Percentiles rank a stretch among this genome's conserved stretches.
These are phyloP conservation scores for Oryzias melastigma DNA, from an alignment of 2,113 vertebrate species.

Conservation along the genomic window DNA sequence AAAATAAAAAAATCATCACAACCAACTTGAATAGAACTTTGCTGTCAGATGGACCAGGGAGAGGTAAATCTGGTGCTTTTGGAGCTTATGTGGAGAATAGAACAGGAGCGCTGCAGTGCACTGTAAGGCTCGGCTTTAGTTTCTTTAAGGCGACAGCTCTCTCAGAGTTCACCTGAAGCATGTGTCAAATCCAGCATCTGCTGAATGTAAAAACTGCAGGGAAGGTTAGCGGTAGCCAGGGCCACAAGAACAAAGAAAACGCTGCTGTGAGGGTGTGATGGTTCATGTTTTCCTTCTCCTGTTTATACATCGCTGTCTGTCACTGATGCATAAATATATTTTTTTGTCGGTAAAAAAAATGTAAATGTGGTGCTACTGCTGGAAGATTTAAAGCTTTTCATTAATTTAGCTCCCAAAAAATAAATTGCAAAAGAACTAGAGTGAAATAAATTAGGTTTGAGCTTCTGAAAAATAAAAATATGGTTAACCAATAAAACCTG, in stretches of 20 bases:
- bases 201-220: constrained; percentile 1
- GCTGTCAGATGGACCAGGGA: background rate
- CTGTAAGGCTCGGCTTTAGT: background rate
- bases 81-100: background rate
- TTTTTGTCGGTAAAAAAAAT: too few species aligned
- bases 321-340: too few species aligned
- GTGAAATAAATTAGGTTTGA: constrained; percentile 1
- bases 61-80: background rate
- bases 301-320: background rate
- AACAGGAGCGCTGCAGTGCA: background rate
- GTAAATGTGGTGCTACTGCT: background rate
- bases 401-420: constrained; percentile 3
- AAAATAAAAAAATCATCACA: too few species aligned
- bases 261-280: background rate
- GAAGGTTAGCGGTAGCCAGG: background rate
- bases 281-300: background rate
- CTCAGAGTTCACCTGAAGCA: background rate
- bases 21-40: background rate
- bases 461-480: constrained; percentile 8
- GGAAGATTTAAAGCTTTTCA: constrained; percentile 1
- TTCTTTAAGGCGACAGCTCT: background rate
- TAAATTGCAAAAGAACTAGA: background rate
- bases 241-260: background rate
- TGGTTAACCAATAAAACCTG: constrained; percentile 4
- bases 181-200: constrained; percentile 10